These are phyloP conservation scores for Ernsta delagoae DNA, from an alignment of 2,888 invertebrate genomes.

Conservation along the genomic window DNA sequence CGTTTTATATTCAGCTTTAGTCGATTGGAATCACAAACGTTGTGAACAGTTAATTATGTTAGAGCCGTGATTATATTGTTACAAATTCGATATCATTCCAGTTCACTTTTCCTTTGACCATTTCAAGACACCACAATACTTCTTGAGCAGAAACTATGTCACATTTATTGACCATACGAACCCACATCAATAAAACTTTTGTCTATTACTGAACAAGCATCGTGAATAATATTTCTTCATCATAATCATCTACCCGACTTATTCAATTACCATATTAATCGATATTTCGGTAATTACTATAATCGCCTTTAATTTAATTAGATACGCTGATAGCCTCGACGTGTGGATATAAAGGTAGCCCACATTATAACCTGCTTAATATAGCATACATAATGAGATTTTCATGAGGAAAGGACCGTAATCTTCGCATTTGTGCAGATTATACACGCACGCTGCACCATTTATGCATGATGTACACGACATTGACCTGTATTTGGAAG, in stretches of 20 bases:
- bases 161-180: too few species aligned
- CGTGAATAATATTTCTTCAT: too few species aligned
- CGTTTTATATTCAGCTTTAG: neutral
- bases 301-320: neutral
- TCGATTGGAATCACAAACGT: neutral
- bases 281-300: neutral
- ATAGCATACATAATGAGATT: conserved; percentile 3
- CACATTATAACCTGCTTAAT: neutral
- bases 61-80: neutral
- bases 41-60: neutral
- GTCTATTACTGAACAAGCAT: neutral
- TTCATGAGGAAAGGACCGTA: conserved; percentile 14
- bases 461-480: too few species aligned
- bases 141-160: too few species aligned
- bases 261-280: neutral
- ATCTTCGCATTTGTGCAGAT: conserved; percentile 9
- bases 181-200: too few species aligned
- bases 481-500: too few species aligned
- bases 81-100: conserved; percentile 1
- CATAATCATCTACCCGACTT: neutral
- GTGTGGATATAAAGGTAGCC: neutral
- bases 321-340: conserved; percentile 2
- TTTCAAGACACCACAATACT: neutral
- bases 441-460: conserved; percentile 17
- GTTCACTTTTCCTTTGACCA: neutral